Base-by-base conservation (phyloP, 2,797 vertebrate species). In the Peromyscus attwateri region DNA sequence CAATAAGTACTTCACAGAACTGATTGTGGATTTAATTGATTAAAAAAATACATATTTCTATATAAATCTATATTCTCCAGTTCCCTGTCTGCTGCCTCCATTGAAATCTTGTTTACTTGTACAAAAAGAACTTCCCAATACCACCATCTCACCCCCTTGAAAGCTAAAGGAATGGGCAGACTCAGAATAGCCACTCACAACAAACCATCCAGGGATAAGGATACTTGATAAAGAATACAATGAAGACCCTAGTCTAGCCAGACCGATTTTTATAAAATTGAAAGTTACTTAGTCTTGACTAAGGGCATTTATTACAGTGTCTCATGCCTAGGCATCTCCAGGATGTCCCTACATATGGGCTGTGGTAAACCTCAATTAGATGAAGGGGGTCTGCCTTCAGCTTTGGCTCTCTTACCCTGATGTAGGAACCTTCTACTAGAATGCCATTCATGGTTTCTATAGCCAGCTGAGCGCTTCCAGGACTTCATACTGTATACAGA, bases 401-500 rank as follows among this genome's bases (percentile, higher is more conserved):
- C 37, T 70, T 95, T 92, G 83, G 68, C 11, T 25, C 92, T 8
- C 82, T 82, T 98, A 99, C 99, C 99, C 99, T 99, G 94, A 99
- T 98, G 83, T 52, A 57, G 81, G 98, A 98, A 92, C 98, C 99
- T 37, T 98, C 98, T 55, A 99, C 84, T 93, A 92, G 87, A 66
- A 90, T 79, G 91, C 99, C 99, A 85, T 99, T 97, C 60, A 99
- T 96, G 52, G 95, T 98, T 64, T 99, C 98, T 77, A 99, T 76
- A 73, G 99, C 99, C 87, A 99, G 98, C 81, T 98, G 88, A 25
- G 99, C 99, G 99, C 99, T 97, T 99, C 99, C 84, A 99, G 98
- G 52, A 99, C 97, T 97, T 99, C 96, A 0, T 99, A 99, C 0
- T 99, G 98, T 14, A 99, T 96, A 94, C 99, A 98, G 31, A 99